Base-by-base conservation (phyloP, 2,797 vertebrate species). In the Podarcis siculus region DNA sequence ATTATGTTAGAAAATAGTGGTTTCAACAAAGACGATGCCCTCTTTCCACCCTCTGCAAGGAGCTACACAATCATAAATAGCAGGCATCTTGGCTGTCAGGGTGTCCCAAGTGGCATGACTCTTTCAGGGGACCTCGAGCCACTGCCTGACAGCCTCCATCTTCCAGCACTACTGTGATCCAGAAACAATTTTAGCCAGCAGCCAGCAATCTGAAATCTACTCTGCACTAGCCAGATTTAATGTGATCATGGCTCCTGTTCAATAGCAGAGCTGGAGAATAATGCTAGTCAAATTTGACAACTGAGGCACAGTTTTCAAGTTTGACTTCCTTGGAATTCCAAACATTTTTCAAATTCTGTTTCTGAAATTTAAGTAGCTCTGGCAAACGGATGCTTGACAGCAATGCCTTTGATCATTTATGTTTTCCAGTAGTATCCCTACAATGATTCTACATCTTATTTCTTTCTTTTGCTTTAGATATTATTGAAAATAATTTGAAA, bases 401-500 rank as follows among this genome's bases (percentile, higher is more conserved):
- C 35, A 42, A 27, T 81, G 19, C 32, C 58, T 82, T 39, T 9
- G 45, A 8, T 9, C 4, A 13, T 55, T 9, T 8, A 13, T 49
- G 8, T 55, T 49, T 69, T 49, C 30, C 8, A 86, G 55, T 49
- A 78, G 4, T 67, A 67, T 66, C 64, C 6, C n/a, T 85, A 37
- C 72, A 76, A 30, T 76, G 30, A 61, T 61, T 85, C 61, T 39
- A n/a, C 55, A 58, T 61, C 49, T 75, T 75, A 25, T 49, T 49
- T 49, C 10, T 21, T n/a, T 64, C 32, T 25, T 45, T 83, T 42
- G 15, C 23, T n/a, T 71, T 71, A 8, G 32, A 35, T 72, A 55
- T 83, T 73, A 83, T 66, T 42, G n/a, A 45, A 85, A 85, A 45
- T 19, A 67, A 66, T 85, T 67, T 49, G 37, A 77, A 85, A 42